Base-by-base conservation (phyloP, 2,113 vertebrate genomes). In the Pelobates fuscus region DNA sequence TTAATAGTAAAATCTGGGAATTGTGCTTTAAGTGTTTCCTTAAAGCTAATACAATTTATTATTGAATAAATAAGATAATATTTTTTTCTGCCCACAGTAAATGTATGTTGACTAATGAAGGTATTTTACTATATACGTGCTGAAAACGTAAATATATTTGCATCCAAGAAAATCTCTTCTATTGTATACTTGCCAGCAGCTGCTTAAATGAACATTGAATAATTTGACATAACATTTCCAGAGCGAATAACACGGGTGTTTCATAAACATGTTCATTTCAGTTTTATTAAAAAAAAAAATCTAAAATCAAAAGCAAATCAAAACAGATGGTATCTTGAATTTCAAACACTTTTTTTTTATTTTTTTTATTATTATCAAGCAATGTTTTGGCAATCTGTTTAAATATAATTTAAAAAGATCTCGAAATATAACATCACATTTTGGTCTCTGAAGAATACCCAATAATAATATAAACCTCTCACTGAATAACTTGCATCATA, bases 281-380 rank as follows among this genome's bases (percentile, higher is more conserved):
- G 44, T 49, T 49, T 49, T 49, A 5, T 6, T 37, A 37, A 37
- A 37, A 37, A 37, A 49, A 49, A 49, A 49, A 49, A 49, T 49
- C 44, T 17, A 49, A 49, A 37, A 37, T 14, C 10, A 49, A 49
- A 49, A 49, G 44, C 44, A 49, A 12, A 49, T 49, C 1, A 49
- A 49, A 49, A 49, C 44, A 49, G 44, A 49, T 49, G 44, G 44
- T 49, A 49, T 17, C 44, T 49, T 49, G 3, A 1, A 49, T 49
- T 49, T 49, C 44, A 49, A 49, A 49, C 15, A 49, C 44, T 49
- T 49, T n/a, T n/a, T n/a, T n/a, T n/a, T n/a, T n/a, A n/a, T n/a
- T n/a, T n/a, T n/a, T n/a, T n/a, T n/a, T 49, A 14, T 49, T 49
- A 49, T 49, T 49, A 17, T 3, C 44, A 49, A 49, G 44, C 44